Percentiles rank a stretch among this genome's conserved stretches.
phyloP scores from a whole-genome alignment of 2,888 invertebrate species.

The Muschampia plurimacula region DNA sequence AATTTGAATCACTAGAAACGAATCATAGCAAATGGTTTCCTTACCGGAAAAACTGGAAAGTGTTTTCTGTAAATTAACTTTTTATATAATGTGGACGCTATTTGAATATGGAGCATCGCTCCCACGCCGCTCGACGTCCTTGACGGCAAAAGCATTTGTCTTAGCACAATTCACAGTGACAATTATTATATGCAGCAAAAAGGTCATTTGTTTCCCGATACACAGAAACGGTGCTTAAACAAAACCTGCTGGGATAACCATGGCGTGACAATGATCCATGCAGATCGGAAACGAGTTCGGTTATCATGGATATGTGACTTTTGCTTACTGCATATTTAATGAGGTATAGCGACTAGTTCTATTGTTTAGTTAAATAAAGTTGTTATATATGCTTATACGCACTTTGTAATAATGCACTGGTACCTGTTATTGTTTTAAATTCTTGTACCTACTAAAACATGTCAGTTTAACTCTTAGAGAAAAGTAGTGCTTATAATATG shows the following conservation, averaged over 20 bases:
- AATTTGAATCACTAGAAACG: slow-evolving; percentile 58
- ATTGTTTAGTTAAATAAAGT: not conserved
- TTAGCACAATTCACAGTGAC: slow-evolving; percentile 45
- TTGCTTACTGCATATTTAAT: not conserved
- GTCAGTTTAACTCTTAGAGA: too few relatives aligned
- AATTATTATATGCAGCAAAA: slow-evolving; percentile 47
- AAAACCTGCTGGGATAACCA: slow-evolving; percentile 51
- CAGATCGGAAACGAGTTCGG: slow-evolving; percentile 35
- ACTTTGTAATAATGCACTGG: too few relatives aligned
- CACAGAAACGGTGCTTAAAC: slow-evolving; percentile 50
- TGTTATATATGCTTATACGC: too few relatives aligned
- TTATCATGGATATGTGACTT: slow-evolving; percentile 24
- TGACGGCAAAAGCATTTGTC: slow-evolving; percentile 50
- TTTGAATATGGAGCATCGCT: slow-evolving; percentile 73
- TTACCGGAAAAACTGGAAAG: slow-evolving; percentile 82
- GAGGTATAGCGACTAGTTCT: slow-evolving; percentile 3
- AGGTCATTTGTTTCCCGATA: slow-evolving; percentile 49
- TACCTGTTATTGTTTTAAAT: too few relatives aligned
- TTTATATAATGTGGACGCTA: slow-evolving; percentile 50
- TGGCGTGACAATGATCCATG: slow-evolving; percentile 49
- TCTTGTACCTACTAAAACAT: too few relatives aligned
- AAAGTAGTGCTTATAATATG: too few relatives aligned
- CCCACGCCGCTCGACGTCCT: slow-evolving; percentile 69
- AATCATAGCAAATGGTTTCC: slow-evolving; percentile 55
- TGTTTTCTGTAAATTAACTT: slow-evolving; percentile 64